A percentile compares a stretch with the other conserved stretches of the same genome.
Conservation (phyloP, 2,797 vertebrate genomes). For the Gymnothorax reevesii region DNA sequence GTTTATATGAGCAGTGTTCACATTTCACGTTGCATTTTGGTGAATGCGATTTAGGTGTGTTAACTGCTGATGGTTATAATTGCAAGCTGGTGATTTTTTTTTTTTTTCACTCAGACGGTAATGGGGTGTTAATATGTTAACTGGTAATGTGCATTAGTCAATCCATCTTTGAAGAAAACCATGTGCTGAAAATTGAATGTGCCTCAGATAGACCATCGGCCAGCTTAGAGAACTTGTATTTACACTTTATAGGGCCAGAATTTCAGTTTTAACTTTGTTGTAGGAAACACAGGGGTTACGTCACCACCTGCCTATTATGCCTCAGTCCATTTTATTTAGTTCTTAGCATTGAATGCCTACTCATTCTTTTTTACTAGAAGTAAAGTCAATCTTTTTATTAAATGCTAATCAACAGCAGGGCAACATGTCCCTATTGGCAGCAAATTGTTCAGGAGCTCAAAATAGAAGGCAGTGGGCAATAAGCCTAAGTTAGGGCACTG, state of each 20-base stretch:
- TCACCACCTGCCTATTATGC: conserved; percentile 55
- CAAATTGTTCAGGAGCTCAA: background rate
- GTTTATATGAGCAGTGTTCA: background rate
- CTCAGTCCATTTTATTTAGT: conserved; percentile 33
- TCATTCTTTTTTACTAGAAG: conserved; percentile 43
- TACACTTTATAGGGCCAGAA: conserved; percentile 44
- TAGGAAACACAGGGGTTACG: conserved; percentile 47
- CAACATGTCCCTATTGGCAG: background rate
- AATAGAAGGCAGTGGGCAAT: background rate
- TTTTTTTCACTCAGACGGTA: conserved; percentile 55
- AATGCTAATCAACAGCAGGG: conserved; percentile 39
- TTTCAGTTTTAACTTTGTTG: conserved; percentile 43
- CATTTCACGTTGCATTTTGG: background rate
- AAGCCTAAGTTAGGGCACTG: background rate
- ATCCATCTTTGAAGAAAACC: conserved; percentile 58
- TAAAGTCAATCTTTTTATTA: conserved; percentile 47
- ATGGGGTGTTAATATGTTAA: conserved; percentile 56
- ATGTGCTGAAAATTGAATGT: conserved; percentile 65
- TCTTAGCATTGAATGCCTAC: conserved; percentile 38
- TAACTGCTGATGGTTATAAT: background rate
- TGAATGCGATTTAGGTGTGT: background rate
- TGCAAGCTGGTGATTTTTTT: conserved; percentile 31
- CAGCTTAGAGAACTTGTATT: conserved; percentile 41
- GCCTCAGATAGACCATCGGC: conserved; percentile 37
- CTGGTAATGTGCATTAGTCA: conserved; percentile 64